phyloP scores from a whole-genome alignment of 2,888 invertebrate species.

The Drosophila tripunctata region DNA sequence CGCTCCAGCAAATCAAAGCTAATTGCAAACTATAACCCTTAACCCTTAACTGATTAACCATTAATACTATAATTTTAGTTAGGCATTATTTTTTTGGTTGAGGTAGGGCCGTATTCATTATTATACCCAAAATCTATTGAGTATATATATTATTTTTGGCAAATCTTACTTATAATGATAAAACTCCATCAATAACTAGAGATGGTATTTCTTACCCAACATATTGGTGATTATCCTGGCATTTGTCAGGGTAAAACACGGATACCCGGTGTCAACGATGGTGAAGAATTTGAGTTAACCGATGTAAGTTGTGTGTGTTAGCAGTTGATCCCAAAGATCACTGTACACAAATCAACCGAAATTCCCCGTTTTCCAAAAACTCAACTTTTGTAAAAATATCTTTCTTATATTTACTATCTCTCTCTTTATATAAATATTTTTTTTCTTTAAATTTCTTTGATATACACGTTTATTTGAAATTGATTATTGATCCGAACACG shows the following conservation, averaged over 20 bases:
- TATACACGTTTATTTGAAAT: conserved; percentile 56
- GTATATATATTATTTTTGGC: conserved; percentile 5
- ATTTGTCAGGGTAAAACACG: conserved; percentile 97
- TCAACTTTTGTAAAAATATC: conserved; percentile 53
- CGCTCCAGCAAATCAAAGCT: conserved; percentile 36
- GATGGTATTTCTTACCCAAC: conserved; percentile 91
- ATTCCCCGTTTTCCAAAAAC: conserved; percentile 10
- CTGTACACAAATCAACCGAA: conserved; percentile 30
- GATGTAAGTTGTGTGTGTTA: conserved; percentile 89
- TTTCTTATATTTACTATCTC: conserved; percentile 46
- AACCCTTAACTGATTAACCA: conserved; percentile 38
- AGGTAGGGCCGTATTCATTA: conserved; percentile 38
- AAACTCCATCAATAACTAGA: conserved; percentile 86
- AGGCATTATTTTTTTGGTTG: conserved; percentile 19
- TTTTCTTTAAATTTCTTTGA: conserved; percentile 24
- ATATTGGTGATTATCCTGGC: conserved; percentile 94
- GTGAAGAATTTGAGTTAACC: conserved; percentile 93
- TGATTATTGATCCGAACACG: conserved; percentile 53
- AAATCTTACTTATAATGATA: conserved; percentile 27
- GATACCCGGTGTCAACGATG: conserved; percentile 98
- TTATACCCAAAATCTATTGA: conserved; percentile 14
- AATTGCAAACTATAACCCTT: conserved; percentile 12
- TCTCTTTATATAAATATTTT: conserved; percentile 26
- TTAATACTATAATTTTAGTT: conserved; percentile 16
- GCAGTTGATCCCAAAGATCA: conserved; percentile 38